Conservation (phyloP, 2,888 invertebrate genomes). For the Tetrapedia diversipes region DNA sequence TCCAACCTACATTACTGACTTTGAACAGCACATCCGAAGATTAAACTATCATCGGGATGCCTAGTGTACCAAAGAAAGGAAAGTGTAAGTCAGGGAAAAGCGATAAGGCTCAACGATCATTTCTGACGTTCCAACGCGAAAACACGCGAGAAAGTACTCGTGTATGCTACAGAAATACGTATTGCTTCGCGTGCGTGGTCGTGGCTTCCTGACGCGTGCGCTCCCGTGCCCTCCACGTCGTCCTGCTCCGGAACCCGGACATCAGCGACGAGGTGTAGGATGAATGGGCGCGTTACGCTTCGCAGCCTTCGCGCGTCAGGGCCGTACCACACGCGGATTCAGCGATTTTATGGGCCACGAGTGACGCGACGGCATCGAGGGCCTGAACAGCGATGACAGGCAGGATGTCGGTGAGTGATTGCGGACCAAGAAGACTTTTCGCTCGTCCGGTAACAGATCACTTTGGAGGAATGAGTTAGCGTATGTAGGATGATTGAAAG, state of each 20-base stretch:
- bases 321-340: constrained; percentile 31
- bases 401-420: constrained; percentile 34
- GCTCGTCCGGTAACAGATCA: constrained; percentile 26
- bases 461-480: constrained; percentile 24
- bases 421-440: constrained; percentile 9
- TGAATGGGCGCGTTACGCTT: constrained; percentile 72
- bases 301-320: constrained; percentile 54
- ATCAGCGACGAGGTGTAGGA: constrained; percentile 69
- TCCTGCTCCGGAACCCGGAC: constrained; percentile 69
- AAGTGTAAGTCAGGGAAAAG: constrained; percentile 61
- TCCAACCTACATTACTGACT: no score
- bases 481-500: constrained; percentile 35
- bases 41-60: no score
- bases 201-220: constrained; percentile 70
- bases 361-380: constrained; percentile 9
- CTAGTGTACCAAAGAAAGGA: no score
- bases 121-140: neutral
- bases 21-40: no score
- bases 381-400: constrained; percentile 12
- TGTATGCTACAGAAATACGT: no score
- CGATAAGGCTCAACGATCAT: constrained; percentile 58
- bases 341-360: constrained; percentile 18
- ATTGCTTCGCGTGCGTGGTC: constrained; percentile 33
- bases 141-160: constrained; percentile 58
- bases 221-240: constrained; percentile 51